phyloP scores from a whole-genome alignment of 2,113 vertebrate species.

The Pangasianodon hypophthalmus region DNA sequence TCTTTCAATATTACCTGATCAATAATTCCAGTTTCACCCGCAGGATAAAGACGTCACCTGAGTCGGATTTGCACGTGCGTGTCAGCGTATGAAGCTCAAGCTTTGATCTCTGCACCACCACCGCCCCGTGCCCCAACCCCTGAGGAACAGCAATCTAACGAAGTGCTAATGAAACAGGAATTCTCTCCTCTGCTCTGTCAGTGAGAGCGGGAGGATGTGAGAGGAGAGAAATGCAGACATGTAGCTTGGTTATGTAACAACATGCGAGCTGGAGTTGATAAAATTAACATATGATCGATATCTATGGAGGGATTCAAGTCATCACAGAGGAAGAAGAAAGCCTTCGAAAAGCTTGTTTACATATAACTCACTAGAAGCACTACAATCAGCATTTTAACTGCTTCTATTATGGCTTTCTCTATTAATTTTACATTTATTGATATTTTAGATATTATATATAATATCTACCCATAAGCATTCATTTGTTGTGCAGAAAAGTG shows the following conservation, averaged over 20 bases:
- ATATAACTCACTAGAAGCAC: background rate
- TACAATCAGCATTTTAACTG: background rate
- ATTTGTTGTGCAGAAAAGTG: background rate
- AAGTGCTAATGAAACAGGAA: slow-evolving; percentile 18
- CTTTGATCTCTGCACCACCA: background rate
- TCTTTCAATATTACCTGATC: background rate
- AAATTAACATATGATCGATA: background rate
- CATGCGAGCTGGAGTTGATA: background rate
- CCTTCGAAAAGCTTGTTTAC: background rate
- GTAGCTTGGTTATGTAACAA: background rate
- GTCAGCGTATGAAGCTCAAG: background rate
- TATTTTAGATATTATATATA: background rate
- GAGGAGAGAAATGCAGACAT: background rate
- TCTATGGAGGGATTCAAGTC: background rate
- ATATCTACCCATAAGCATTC: background rate
- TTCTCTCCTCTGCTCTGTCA: background rate
- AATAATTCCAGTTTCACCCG: background rate
- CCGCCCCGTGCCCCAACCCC: background rate
- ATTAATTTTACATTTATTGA: background rate
- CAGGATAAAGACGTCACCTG: background rate
- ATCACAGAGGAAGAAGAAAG: background rate
- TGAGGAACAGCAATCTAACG: background rate
- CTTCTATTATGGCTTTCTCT: background rate
- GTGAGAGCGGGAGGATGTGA: background rate
- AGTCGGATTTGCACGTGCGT: background rate